Base-by-base conservation (phyloP, 1,140 invertebrate species). In the Neodiprion pinetum region DNA sequence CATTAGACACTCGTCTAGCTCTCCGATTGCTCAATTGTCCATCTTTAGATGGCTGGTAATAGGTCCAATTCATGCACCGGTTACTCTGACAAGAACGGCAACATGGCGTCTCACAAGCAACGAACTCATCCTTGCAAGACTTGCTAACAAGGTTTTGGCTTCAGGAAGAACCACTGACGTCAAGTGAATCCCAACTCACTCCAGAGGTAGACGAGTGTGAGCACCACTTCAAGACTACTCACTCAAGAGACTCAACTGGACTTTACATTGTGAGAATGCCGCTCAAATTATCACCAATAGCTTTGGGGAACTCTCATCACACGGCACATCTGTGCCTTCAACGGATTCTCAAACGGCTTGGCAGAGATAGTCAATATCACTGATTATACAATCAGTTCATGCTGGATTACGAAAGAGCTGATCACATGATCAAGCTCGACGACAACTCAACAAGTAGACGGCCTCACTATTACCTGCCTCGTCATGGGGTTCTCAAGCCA, bases 401-500 rank as follows among this genome's bases (percentile, higher is more conserved):
- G 76, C 9, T 75, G 9, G 86, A 87, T 76, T 88, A 87, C 71
- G 71, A 83, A 69, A 5, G 40, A 1, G 50, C 88, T 8, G 82
- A 82, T 28, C 86, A 87, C 76, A 86, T 88, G 84, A 72, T 12
- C 1, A 14, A 11, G 0, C 70, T 75, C 9, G n/a, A 28, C 1
- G 17, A 61, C 4, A 47, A 21, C 12, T 40, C 50, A 7, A 69
- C 77, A 53, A 48, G 49, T 4, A 23, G 65, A 12, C 14, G 12
- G 8, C 7, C 14, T 3, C 10, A 10, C 4, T 72, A 49, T 67
- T 75, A 75, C 67, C 71, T 75, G 1, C 74, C 74, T 0, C 74
- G 72, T 47, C 74, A 75, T 28, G 74, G 74, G 50, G 74, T 76
- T 1, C 48, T 78, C 5, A 76, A 77, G 14, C 71, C 53, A 7